Base-by-base conservation (phyloP, 2,888 invertebrate species). In the Apantesis nais region DNA sequence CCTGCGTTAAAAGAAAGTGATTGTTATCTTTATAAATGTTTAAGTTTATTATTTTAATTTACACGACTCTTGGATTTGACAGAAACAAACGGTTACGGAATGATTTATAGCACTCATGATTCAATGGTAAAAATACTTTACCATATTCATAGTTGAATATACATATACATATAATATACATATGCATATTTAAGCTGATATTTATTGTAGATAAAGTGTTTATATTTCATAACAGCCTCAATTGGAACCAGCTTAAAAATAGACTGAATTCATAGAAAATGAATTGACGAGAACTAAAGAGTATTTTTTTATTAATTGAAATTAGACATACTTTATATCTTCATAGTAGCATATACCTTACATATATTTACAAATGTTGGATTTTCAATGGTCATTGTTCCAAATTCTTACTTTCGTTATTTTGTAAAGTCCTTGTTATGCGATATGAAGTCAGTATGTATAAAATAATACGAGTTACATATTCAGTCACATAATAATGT, bases 11-110 rank as follows among this genome's bases (percentile, higher is more conserved):
- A 79, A 79, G 61, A 76, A 74, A 77, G 60, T 66, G 79, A 78
- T 78, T 74, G 70, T 78, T 66, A 77, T 77, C 72, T 64, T 72
- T 67, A 31, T 65, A 55, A 79, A 72, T 52, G 62, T 64, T 74
- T 78, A 78, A 79, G 77, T 79, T 79, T 77, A 72, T 77, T 75
- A 52, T 79, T 77, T 79, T 74, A 72, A 79, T 76, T 74, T 71
- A 55, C 68, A n/a, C 55, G 41, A 65, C 62, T 22, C 55, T 62
- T 62, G 22, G 41, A 66, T 66, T 44, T 66, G 52, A 68, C 65
- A 41, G 62, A 62, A 66, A 68, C 62, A 72, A 65, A 71, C 64
- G 58, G 52, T 71, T 55, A 60, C 25, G 22, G 55, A 64, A 58
- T 44, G 60, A 44, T 41, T 70, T 44, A 37, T 62, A 2, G 25